Conservation (phyloP, 2,113 vertebrate genomes). For the Thermophis baileyi region DNA sequence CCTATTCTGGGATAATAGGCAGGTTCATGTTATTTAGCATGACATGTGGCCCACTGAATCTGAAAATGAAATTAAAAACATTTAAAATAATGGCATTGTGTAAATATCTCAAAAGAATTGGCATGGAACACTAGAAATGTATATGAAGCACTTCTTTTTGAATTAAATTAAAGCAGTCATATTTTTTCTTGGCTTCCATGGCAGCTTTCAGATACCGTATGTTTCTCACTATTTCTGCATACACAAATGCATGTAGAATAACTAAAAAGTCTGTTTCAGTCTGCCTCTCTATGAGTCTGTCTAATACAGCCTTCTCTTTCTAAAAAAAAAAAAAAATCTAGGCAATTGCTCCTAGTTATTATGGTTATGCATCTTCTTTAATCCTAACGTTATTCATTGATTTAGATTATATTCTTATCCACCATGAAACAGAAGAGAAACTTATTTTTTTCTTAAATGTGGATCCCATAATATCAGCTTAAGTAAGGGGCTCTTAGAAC, state of each 20-base stretch:
- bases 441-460: background rate
- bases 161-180: background rate
- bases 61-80: background rate
- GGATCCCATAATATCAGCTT: background rate
- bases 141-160: background rate
- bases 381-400: background rate
- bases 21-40: background rate
- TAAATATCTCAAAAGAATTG: background rate
- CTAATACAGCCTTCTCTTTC: background rate
- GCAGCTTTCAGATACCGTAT: background rate
- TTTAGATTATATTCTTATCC: background rate
- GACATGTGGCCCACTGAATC: background rate
- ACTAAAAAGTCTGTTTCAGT: background rate
- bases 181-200: background rate
- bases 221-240: background rate
- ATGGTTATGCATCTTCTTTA: background rate
- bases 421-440: background rate
- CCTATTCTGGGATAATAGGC: background rate
- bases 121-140: background rate
- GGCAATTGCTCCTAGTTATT: background rate
- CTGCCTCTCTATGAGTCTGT: background rate
- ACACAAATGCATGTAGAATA: background rate
- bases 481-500: background rate
- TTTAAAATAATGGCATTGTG: background rate
- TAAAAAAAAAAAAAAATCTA: background rate